Evolutionary conservation across 2,888 invertebrate species (phyloP).

Genomic region (Glyphotaelius pellucidus): DNA sequence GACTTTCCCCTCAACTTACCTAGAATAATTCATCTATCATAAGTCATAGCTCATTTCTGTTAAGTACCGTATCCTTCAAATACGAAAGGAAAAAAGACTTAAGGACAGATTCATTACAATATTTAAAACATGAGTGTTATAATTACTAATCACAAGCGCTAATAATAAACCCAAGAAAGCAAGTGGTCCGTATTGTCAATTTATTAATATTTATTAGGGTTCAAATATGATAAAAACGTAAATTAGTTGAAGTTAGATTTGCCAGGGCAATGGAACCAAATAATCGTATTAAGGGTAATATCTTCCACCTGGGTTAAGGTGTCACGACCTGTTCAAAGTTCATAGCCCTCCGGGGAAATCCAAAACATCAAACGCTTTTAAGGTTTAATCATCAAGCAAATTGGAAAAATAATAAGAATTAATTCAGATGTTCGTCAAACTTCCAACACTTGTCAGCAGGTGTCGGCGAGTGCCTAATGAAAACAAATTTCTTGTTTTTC

Average conservation of each 20-base stretch:
- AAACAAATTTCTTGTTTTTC: no score
- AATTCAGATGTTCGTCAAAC: neutral
- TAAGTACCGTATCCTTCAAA: no score
- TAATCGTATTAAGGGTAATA: neutral
- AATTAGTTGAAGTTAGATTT: neutral
- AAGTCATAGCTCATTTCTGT: no score
- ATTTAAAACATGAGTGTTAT: no score
- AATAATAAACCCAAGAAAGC: no score
- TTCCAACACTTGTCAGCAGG: neutral
- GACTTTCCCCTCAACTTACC: no score
- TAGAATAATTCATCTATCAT: no score
- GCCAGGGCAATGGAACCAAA: neutral
- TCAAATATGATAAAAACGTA: neutral
- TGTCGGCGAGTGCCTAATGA: neutral
- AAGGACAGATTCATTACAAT: no score
- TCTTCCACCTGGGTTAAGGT: neutral
- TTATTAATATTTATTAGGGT: no score
- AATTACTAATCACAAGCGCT: no score
- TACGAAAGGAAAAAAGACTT: no score
- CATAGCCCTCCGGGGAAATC: neutral
- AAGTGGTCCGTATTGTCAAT: no score
- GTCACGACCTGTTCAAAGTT: constrained; percentile 2
- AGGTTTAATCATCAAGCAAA: neutral
- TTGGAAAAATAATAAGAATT: neutral
- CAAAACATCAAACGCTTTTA: neutral